Conservation (phyloP, 2,888 invertebrate genomes). For the Cylloceria caligata region DNA sequence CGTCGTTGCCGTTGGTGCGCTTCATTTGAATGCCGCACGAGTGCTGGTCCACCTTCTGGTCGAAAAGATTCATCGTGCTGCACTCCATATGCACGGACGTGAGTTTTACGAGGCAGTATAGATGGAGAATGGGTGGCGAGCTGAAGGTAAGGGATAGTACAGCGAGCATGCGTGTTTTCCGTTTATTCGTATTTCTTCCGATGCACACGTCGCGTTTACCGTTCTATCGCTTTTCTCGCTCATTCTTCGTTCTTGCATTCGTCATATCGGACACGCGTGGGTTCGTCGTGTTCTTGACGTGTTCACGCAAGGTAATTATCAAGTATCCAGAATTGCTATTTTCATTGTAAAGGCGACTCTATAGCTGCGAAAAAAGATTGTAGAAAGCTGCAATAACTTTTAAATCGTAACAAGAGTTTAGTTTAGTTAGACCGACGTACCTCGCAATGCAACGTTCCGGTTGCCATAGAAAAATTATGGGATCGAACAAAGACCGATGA, state of each 20-base stretch:
- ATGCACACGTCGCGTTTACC: constrained; percentile 4
- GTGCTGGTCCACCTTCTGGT: constrained; percentile 75
- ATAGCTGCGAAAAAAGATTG: no score
- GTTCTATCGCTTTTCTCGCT: not conserved
- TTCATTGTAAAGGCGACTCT: not conserved
- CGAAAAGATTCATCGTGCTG: constrained; percentile 74
- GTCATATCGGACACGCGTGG: no score
- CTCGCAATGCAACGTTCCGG: no score
- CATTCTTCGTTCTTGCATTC: no score
- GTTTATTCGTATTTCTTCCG: constrained; percentile 21
- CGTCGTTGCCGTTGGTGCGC: constrained; percentile 20
- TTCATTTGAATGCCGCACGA: constrained; percentile 78
- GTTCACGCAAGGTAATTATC: not conserved
- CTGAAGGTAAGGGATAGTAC: constrained; percentile 9
- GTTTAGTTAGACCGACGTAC: no score
- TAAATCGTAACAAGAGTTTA: no score
- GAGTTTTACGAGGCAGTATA: constrained; percentile 65
- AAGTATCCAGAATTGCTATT: not conserved
- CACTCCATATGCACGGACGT: constrained; percentile 69
- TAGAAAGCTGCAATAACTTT: no score
- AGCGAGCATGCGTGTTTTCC: constrained; percentile 36
- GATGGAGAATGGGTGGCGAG: constrained; percentile 43
- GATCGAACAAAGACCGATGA: not conserved
- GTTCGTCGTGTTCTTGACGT: no score
- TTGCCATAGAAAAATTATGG: no score